These are phyloP conservation scores for Latrodectus geometricus DNA, from an alignment of 1,140 invertebrate genomes.

Conservation along the genomic window DNA sequence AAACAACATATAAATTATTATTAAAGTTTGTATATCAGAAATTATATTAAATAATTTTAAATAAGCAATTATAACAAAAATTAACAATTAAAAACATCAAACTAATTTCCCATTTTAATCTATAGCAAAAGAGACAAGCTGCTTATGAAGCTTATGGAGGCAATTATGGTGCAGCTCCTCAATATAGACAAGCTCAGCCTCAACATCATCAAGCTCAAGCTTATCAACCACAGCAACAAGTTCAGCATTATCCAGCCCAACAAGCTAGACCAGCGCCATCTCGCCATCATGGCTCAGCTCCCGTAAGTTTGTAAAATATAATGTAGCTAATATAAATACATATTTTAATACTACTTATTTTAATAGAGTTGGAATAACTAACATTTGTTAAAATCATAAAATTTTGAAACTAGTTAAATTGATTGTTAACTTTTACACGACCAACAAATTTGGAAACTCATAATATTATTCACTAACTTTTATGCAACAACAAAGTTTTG, in stretches of 20 bases:
- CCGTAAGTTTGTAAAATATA: slow-evolving; percentile 25
- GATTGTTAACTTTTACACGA: too few relatives aligned
- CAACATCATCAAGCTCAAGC: slow-evolving; percentile 28
- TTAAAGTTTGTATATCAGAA: background rate
- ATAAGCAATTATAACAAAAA: background rate
- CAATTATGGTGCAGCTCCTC: background rate
- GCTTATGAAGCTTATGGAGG: slow-evolving; percentile 30
- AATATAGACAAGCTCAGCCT: background rate
- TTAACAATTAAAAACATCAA: background rate
- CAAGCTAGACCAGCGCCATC: background rate
- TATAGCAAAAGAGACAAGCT: slow-evolving; percentile 41
- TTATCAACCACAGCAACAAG: slow-evolving; percentile 22
- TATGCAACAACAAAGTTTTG: too few relatives aligned
- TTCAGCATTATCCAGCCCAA: slow-evolving; percentile 44
- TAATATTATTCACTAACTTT: too few relatives aligned
- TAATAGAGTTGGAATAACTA: too few relatives aligned
- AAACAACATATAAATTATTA: too few relatives aligned
- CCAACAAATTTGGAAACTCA: too few relatives aligned
- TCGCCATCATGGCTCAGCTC: background rate
- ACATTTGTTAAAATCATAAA: too few relatives aligned
- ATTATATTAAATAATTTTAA: background rate
- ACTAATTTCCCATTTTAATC: background rate
- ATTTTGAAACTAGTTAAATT: too few relatives aligned
- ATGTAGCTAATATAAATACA: too few relatives aligned
- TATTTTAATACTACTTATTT: too few relatives aligned